Base-by-base conservation (phyloP, 2,113 vertebrate species). In the Psettodes erumei region DNA sequence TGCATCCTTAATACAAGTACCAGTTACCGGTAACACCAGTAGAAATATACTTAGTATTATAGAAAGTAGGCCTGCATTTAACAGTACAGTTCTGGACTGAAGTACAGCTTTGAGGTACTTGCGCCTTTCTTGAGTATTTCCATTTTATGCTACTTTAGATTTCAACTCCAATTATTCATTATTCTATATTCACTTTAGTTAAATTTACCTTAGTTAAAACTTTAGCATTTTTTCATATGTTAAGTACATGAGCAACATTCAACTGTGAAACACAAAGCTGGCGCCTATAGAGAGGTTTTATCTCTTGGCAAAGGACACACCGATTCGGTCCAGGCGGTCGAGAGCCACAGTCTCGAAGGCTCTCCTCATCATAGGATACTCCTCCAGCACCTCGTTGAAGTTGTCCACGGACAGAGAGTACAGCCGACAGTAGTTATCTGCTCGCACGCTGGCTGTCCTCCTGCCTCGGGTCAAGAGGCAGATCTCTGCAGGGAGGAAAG, bases 341-440 rank as follows among this genome's bases (percentile, higher is more conserved):
- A 99, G 93, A 0, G 97, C 97, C 87, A 99, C 97, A 0, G 96
- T 97, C 91, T 99, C 97, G 9, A 99, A 99, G 48, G 97, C 97
- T 61, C 96, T 88, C 18, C 97, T 94, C 97, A 99, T 99, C 97
- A 99, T 98, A 86, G 97, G 97, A 75, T 96, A 99, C 81, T 99
- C 97, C 89, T 99, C 97, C 91, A 99, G 93, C 35, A 99, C 98
- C 92, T 99, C 97, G 0, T 99, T 96, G 90, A 99, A 99, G 92
- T 99, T 96, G 90, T 99, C 98, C 88, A 99, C 98, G 0, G 96
- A 96, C 73, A 99, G 93, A 0, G 97, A 99, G 91, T 99, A 99
- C 32, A 99, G 95, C 5, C 98, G 96, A 80, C 98, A 99, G 93
- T 99, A 99, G 73, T 97, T 99, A 63, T 99, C 97, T 0, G 97